Evolutionary conservation across 2,113 vertebrate species (phyloP).

Genomic region (Polypterus senegalus): DNA sequence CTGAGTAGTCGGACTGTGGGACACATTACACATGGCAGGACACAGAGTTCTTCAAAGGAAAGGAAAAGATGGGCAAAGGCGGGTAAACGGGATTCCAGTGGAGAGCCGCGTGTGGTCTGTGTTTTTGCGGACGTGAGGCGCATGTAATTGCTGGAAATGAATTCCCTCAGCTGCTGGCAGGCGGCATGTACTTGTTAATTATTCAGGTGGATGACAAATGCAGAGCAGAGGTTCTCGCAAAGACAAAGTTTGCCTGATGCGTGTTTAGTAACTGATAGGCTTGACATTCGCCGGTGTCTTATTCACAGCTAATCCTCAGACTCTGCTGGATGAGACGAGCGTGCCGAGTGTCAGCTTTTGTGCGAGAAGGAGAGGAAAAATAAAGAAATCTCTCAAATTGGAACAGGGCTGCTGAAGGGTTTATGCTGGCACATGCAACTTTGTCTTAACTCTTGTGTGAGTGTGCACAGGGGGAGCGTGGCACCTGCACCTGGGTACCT

Average conservation of each 20-base stretch:
- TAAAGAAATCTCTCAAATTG: too few relatives aligned
- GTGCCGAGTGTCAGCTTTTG: constrained; percentile 50
- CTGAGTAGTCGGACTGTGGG: too few relatives aligned
- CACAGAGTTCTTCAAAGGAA: background rate
- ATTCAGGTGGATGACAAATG: constrained; percentile 75
- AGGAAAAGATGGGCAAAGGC: background rate
- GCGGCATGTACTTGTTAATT: constrained; percentile 75
- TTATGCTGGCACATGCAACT: too few relatives aligned
- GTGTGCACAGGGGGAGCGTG: too few relatives aligned
- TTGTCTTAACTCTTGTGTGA: too few relatives aligned
- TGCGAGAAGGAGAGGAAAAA: background rate
- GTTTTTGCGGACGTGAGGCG: constrained; percentile 50
- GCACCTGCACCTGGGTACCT: too few relatives aligned
- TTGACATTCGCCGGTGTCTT: constrained; percentile 60
- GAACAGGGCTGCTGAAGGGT: too few relatives aligned
- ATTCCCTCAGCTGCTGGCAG: constrained; percentile 66
- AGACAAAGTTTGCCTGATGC: constrained; percentile 65
- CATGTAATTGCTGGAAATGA: constrained; percentile 59
- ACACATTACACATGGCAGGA: too few relatives aligned
- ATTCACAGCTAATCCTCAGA: constrained; percentile 67
- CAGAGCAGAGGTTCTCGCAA: constrained; percentile 69
- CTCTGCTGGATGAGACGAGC: constrained; percentile 56
- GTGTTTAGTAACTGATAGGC: constrained; percentile 64
- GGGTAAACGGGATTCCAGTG: background rate
- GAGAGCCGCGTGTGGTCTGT: constrained; percentile 46